Conservation (phyloP, 2,113 vertebrate genomes). For the Spheniscus mendiculus region DNA sequence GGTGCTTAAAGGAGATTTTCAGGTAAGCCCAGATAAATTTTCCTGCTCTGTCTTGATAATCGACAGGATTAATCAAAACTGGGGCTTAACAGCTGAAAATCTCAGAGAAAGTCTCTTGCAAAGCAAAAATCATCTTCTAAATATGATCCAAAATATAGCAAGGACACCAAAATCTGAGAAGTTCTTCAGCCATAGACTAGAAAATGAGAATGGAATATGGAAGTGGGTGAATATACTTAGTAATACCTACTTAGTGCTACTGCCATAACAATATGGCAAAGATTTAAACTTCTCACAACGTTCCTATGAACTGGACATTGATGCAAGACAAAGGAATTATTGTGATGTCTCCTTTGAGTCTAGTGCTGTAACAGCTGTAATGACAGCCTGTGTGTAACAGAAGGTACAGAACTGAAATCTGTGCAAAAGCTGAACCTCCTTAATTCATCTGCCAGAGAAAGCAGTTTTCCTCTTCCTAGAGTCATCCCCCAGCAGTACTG, state of each 20-base stretch:
- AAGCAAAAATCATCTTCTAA: neutral
- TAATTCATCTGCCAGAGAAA: neutral
- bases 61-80: neutral
- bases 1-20: neutral
- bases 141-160: neutral
- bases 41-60: neutral
- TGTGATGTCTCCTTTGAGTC: neutral
- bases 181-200: neutral
- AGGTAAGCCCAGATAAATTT: neutral
- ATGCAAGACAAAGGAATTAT: neutral
- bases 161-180: neutral
- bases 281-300: neutral
- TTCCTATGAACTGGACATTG: neutral
- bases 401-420: neutral
- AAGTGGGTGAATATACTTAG: neutral
- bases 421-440: neutral
- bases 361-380: neutral
- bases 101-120: neutral
- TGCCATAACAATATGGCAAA: neutral
- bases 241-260: neutral
- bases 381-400: neutral
- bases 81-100: neutral
- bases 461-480: neutral
- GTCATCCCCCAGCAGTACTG: neutral
- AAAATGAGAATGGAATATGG: neutral